Evolutionary conservation across 2,113 vertebrate genomes (phyloP), one percentile per base, ranked within the genome.

Genomic region (Lycaon pictus): DNA sequence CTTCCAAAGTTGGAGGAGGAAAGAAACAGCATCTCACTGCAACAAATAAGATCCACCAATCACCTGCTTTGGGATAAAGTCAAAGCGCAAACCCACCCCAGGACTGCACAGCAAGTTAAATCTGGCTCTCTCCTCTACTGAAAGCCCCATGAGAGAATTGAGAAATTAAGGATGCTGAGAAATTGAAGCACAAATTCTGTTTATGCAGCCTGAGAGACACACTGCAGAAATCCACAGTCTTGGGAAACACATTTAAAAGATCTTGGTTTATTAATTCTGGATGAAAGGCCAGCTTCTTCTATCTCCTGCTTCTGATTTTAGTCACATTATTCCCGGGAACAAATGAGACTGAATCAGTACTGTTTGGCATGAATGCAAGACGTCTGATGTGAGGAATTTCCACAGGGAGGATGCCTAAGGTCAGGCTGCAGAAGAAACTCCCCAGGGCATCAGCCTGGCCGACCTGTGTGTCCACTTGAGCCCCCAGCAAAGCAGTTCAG

Each of bases 211-310:
- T 3, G 2, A 74, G 79, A 76, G 29, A 76, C 35, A 65, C 4
- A 20, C 3, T 25, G 29, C 19, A 86, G 43, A 94, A 87, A 87
- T 65, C 22, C 8, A 55, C 4, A 0, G 63, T 92, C 63, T 60
- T 53, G 35, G 37, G 22, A 43, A 79, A 62, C 56, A 58, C 51
- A 43, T 6, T 27, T 67, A 43, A 94, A 97, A 32, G 80, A 93
- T 29, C 51, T 60, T 27, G 22, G 32, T 29, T 85, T 85, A 65
- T 67, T 91, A 81, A 82, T 88, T 74, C 69, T 72, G 35, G 19
- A 56, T 82, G 11, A 88, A 88, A 95, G 51, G 87, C 1, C 69
- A 88, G 81, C 27, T 95, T 93, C 81, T 53, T 92, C 35, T 29
- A 1, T 25, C 71, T 85, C n/a, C 51, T 1, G 51, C 58, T 87